A percentile compares a stretch with the other conserved stretches of the same genome.
phyloP scores from a whole-genome alignment of 2,888 invertebrate genomes.

The Clusia tigrina region DNA sequence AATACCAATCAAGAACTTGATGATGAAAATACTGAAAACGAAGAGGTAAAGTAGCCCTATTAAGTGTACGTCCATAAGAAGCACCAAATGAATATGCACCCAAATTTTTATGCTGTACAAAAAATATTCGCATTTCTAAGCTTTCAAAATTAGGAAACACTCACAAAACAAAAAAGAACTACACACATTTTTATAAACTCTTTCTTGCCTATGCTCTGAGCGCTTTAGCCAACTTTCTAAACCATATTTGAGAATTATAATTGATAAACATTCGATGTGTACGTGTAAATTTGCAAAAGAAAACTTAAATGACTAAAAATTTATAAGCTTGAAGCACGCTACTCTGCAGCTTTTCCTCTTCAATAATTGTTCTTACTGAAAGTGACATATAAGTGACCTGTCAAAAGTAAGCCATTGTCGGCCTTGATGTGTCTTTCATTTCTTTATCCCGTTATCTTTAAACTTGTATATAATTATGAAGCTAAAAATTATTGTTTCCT shows the following conservation, averaged over 20 bases:
- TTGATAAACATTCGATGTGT: not conserved
- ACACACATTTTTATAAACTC: not conserved
- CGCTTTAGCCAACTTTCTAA: not conserved
- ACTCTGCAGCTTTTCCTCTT: not conserved
- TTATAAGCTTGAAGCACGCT: not conserved
- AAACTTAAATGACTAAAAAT: not conserved
- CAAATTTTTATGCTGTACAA: constrained; percentile 45
- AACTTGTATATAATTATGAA: no score
- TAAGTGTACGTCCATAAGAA: no score
- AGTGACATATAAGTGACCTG: constrained; percentile 29
- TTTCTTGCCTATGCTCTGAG: not conserved
- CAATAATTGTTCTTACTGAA: not conserved
- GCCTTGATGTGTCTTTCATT: constrained; percentile 49
- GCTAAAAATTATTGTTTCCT: no score
- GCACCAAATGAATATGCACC: constrained; percentile 33
- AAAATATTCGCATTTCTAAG: no score
- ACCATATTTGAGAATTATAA: not conserved
- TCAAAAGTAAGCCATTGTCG: constrained; percentile 64
- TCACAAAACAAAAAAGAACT: not conserved
- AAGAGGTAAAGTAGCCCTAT: constrained; percentile 43
- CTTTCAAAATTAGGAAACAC: not conserved
- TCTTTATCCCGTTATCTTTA: no score
- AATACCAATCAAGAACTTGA: constrained; percentile 30
- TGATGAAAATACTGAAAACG: constrained; percentile 5
- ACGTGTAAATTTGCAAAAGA: not conserved